phyloP scores from a whole-genome alignment of 1,140 invertebrate genomes.

The Hyposmocoma kahamanoa region DNA sequence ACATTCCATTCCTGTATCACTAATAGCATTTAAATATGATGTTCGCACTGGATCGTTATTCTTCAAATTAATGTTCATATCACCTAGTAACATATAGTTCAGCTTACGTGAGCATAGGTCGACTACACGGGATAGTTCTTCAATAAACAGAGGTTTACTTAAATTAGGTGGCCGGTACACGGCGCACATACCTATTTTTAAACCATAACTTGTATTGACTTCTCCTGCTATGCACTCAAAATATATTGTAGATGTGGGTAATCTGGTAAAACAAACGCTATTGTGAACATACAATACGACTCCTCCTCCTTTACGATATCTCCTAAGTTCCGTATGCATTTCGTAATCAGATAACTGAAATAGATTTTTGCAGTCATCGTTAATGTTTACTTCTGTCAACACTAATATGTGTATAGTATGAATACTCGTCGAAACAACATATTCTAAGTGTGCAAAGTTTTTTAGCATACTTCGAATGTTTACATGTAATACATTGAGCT shows the following conservation, averaged over 20 bases:
- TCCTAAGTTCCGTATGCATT: background rate
- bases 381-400: constrained; percentile 5
- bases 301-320: background rate
- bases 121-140: background rate
- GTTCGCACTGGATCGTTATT: background rate
- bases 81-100: constrained; percentile 1
- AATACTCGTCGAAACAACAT: background rate
- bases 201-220: background rate
- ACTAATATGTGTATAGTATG: background rate
- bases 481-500: background rate
- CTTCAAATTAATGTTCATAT: constrained; percentile 5
- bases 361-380: background rate
- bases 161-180: constrained; percentile 2
- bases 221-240: constrained; percentile 1
- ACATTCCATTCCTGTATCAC: background rate
- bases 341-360: background rate
- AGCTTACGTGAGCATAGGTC: background rate
- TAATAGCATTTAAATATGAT: background rate
- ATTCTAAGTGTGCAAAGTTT: constrained; percentile 5
- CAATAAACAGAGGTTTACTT: background rate
- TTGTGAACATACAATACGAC: constrained; percentile 5
- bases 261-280: background rate
- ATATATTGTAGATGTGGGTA: background rate
- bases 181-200: background rate
- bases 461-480: constrained; percentile 3